A percentile compares a stretch with the other conserved stretches of the same genome.
phyloP scores from a whole-genome alignment of 2,888 invertebrate genomes.

The Lumbricus terrestris region DNA sequence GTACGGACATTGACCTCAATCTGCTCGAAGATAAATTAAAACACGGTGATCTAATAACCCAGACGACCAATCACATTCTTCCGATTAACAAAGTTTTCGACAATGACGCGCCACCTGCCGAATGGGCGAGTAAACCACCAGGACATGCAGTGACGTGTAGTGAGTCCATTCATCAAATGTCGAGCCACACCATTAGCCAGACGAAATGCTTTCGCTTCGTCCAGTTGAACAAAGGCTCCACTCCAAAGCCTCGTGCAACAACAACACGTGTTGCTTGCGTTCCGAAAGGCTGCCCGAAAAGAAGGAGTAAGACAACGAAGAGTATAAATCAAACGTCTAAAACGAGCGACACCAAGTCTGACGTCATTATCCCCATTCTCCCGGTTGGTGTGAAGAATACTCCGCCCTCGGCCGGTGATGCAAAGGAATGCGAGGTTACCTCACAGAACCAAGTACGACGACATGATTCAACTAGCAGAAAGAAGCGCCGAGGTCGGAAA shows the following conservation, averaged over 20 bases:
- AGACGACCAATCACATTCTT: too few species aligned
- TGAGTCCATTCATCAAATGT: not conserved
- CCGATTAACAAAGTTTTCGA: not conserved
- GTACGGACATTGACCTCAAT: too few species aligned
- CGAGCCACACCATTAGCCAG: not conserved
- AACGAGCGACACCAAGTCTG: not conserved
- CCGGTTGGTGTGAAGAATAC: not conserved
- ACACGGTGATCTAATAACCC: too few species aligned
- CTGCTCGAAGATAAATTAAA: too few species aligned
- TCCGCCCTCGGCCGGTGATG: not conserved
- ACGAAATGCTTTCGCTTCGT: not conserved
- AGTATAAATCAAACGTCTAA: not conserved
- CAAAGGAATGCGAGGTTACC: not conserved
- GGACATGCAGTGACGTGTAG: not conserved
- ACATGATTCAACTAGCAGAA: not conserved
- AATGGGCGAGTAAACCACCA: not conserved
- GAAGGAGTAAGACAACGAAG: not conserved
- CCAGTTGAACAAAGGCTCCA: not conserved
- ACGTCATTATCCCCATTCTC: not conserved
- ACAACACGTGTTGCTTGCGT: not conserved
- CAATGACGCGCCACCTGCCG: not conserved
- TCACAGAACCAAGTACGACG: not conserved
- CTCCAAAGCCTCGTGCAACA: not conserved
- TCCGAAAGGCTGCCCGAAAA: not conserved
- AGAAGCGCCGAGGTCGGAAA: not conserved